phyloP scores from a whole-genome alignment of 2,888 invertebrate species.

The Amphimallon solstitiale region DNA sequence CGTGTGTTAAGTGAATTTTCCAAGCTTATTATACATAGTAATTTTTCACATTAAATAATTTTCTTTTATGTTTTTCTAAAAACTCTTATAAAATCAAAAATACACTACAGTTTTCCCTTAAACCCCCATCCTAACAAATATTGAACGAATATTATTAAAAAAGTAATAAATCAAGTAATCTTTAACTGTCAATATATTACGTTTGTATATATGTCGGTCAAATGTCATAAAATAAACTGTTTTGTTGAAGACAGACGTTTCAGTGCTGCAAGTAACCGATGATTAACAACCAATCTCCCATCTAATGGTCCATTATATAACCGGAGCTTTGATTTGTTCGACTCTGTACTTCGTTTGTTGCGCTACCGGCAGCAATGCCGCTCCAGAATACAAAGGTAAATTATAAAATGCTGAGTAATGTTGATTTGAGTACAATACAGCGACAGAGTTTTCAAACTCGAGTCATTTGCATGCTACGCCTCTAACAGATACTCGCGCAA shows the following conservation, averaged over 20 bases:
- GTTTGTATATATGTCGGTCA: constrained; percentile 28
- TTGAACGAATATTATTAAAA: too few species aligned
- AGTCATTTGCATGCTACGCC: constrained; percentile 38
- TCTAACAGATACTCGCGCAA: constrained; percentile 19
- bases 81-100: too few species aligned
- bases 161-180: constrained; percentile 37
- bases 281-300: constrained; percentile 38
- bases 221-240: constrained; percentile 38
- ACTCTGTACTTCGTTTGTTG: constrained; percentile 47
- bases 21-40: too few species aligned
- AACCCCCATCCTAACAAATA: too few species aligned
- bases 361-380: constrained; percentile 39
- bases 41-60: too few species aligned
- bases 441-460: constrained; percentile 40
- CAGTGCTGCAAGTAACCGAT: constrained; percentile 34
- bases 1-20: too few species aligned
- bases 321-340: constrained; percentile 49
- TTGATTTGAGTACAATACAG: constrained; percentile 40
- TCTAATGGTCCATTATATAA: constrained; percentile 50
- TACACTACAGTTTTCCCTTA: too few species aligned
- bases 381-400: constrained; percentile 49
- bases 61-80: too few species aligned
- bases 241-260: constrained; percentile 17
- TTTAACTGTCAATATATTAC: constrained; percentile 29
- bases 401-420: constrained; percentile 49